Conservation (phyloP, 1,140 invertebrate genomes). For the Doryteuthis pealeii region DNA sequence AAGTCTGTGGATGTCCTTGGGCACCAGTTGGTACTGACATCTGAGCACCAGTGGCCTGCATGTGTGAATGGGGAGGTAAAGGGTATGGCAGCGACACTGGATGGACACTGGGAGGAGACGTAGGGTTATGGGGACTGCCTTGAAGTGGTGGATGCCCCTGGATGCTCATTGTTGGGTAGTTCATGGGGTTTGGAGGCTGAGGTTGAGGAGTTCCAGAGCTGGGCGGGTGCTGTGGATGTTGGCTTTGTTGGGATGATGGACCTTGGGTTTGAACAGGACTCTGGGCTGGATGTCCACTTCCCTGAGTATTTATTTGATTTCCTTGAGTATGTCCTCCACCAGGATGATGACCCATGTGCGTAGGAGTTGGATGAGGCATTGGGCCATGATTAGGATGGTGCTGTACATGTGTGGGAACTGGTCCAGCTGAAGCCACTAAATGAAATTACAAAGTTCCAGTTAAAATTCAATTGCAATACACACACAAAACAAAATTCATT, state of each 20-base stretch:
- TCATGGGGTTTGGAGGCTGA: background rate
- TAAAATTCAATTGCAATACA: too few species aligned
- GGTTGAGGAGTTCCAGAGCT: conserved; percentile 11
- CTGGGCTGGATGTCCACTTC: conserved; percentile 3
- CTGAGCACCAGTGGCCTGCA: background rate
- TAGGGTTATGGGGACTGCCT: conserved; percentile 6
- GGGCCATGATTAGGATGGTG: conserved; percentile 1
- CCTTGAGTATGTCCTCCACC: background rate
- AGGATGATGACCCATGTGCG: conserved; percentile 10
- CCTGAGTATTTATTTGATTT: conserved; percentile 8
- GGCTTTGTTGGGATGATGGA: conserved; percentile 8
- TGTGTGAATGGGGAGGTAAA: conserved; percentile 1
- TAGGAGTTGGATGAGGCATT: conserved; percentile 7
- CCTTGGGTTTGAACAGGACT: conserved; percentile 14
- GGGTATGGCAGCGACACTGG: conserved; percentile 8
- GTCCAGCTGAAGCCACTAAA: background rate
- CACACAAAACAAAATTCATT: too few species aligned
- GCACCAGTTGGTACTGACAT: background rate
- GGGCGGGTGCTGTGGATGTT: conserved; percentile 6
- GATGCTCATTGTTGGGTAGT: background rate
- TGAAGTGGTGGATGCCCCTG: conserved; percentile 11
- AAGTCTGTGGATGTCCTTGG: conserved; percentile 5
- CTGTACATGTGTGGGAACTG: background rate
- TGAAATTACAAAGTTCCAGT: too few species aligned
- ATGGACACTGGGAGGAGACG: conserved; percentile 8